Conservation (phyloP, 2,888 invertebrate genomes). For the Drosophila barbarae region DNA sequence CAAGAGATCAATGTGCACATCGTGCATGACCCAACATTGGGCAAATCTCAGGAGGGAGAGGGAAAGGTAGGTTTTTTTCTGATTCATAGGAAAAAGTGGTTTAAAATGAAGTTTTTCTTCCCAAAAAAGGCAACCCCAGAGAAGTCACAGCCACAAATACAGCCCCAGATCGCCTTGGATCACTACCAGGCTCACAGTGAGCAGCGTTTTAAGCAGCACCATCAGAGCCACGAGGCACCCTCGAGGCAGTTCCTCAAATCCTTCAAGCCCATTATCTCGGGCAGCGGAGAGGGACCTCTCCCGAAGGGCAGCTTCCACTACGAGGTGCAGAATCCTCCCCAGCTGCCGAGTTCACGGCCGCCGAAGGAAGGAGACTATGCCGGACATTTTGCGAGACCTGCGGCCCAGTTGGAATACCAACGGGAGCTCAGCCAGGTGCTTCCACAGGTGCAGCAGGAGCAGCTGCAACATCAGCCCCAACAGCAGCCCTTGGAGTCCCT, state of each 20-base stretch:
- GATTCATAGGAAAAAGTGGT: no score
- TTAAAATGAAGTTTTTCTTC: not conserved
- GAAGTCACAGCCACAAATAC: constrained; percentile 1
- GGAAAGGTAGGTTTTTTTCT: not conserved
- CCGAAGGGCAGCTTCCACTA: constrained; percentile 71
- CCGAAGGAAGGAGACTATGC: constrained; percentile 35
- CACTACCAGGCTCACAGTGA: constrained; percentile 69
- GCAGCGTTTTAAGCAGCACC: constrained; percentile 50
- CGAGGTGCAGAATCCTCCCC: constrained; percentile 51
- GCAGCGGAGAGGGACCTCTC: constrained; percentile 48
- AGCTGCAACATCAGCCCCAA: not conserved
- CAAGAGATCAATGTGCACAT: constrained; percentile 76
- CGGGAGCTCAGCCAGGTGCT: constrained; percentile 31
- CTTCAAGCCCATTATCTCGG: constrained; percentile 69
- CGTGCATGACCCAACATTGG: constrained; percentile 55
- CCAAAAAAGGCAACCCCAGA: not conserved
- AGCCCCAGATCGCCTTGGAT: constrained; percentile 53
- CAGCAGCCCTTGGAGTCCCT: constrained; percentile 29
- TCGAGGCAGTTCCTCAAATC: constrained; percentile 77
- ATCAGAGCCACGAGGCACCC: constrained; percentile 68
- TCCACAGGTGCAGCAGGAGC: constrained; percentile 17
- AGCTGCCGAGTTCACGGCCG: constrained; percentile 18
- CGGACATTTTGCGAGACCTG: constrained; percentile 41
- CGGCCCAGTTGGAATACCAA: constrained; percentile 57
- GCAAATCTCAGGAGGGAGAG: constrained; percentile 31